phyloP scores from a whole-genome alignment of 1,140 invertebrate species.

The Magallana angulata region DNA sequence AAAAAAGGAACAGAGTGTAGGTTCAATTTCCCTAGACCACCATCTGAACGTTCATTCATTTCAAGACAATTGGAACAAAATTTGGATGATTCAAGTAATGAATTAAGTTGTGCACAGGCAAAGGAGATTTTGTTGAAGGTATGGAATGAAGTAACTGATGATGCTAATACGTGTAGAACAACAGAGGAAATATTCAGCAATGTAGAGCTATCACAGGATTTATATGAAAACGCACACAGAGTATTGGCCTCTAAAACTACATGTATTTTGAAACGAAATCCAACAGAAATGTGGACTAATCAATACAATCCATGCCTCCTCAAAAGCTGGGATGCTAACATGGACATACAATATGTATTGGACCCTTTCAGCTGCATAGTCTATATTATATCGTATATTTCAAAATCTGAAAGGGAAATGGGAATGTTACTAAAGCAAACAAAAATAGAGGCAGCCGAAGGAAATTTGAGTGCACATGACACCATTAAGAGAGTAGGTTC shows the following conservation, averaged over 20 bases:
- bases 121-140: constrained; percentile 34
- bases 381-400: constrained; percentile 56
- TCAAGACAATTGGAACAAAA: background rate
- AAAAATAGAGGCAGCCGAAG: constrained; percentile 44
- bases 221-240: constrained; percentile 39
- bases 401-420: constrained; percentile 55
- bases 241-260: constrained; percentile 23
- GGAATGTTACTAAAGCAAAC: constrained; percentile 47
- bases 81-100: background rate
- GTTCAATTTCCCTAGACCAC: constrained; percentile 22
- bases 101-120: background rate
- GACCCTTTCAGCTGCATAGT: constrained; percentile 55
- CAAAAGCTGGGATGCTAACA: constrained; percentile 55
- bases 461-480: constrained; percentile 56
- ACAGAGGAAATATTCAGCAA: background rate
- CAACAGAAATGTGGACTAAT: constrained; percentile 36
- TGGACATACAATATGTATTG: constrained; percentile 54
- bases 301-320: constrained; percentile 51
- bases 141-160: constrained; percentile 6
- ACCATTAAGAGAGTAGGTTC: too few relatives aligned
- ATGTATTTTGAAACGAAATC: constrained; percentile 49
- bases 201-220: constrained; percentile 24
- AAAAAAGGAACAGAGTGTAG: constrained; percentile 43
- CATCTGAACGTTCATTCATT: constrained; percentile 42
- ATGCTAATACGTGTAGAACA: background rate